Conservation (phyloP, 2,888 invertebrate species). For the Cephus runcator region DNA sequence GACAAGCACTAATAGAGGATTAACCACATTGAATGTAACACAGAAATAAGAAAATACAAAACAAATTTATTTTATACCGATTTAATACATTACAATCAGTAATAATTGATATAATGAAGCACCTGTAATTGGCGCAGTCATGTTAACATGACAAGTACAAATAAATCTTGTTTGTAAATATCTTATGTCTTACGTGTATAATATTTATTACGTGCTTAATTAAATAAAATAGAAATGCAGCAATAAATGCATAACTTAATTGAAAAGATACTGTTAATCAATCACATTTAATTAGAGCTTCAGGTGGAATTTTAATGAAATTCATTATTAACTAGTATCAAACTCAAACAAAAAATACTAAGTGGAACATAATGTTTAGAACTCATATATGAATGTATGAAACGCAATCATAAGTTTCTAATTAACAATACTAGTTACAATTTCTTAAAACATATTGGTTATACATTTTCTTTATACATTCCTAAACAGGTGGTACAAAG, state of each 20-base stretch:
- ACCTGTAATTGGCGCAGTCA: not conserved
- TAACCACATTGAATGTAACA: not conserved
- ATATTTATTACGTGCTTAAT: not conserved
- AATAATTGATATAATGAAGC: not conserved
- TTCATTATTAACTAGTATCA: not conserved
- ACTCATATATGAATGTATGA: not conserved
- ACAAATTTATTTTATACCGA: constrained; percentile 4
- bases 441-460: not conserved
- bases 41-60: constrained; percentile 10
- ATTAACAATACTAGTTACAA: not conserved
- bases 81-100: constrained; percentile 1
- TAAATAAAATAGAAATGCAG: not conserved
- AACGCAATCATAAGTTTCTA: not conserved
- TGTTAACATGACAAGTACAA: not conserved
- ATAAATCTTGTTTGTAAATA: not conserved
- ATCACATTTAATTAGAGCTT: not conserved
- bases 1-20: not conserved
- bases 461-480: not conserved
- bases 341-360: not conserved
- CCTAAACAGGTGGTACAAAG: not conserved
- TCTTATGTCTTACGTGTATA: not conserved
- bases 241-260: not conserved
- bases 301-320: not conserved
- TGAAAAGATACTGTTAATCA: not conserved
- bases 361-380: not conserved